A percentile compares a stretch with the other conserved stretches of the same genome.
Evolutionary conservation across 2,797 vertebrate genomes (phyloP).

Genomic region (Nyctibius grandis): DNA sequence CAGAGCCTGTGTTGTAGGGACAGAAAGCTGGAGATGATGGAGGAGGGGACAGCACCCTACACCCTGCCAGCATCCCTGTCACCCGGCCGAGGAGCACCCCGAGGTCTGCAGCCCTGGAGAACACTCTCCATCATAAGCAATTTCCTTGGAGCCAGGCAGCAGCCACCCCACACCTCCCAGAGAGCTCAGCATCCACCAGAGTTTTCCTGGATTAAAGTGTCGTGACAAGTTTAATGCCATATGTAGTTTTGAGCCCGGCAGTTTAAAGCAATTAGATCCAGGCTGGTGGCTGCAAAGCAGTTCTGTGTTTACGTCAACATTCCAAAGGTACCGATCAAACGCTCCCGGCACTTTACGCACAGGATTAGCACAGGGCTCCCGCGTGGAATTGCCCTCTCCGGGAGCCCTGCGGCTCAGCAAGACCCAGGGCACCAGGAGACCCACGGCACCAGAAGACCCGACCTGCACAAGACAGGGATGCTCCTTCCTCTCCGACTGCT

Average conservation of each 20-base stretch:
- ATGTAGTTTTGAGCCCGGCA: neutral
- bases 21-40: neutral
- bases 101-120: neutral
- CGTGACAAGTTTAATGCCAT: neutral
- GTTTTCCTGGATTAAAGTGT: neutral
- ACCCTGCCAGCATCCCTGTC: neutral
- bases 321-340: neutral
- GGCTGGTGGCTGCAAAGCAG: neutral
- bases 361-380: neutral
- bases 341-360: neutral
- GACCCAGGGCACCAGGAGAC: neutral
- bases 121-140: neutral
- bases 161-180: neutral
- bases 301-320: neutral
- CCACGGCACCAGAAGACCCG: neutral
- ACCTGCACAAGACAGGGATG: neutral
- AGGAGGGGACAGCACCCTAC: neutral
- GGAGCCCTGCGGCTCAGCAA: neutral
- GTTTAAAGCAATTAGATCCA: neutral
- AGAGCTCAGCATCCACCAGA: neutral
- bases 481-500: neutral
- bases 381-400: neutral
- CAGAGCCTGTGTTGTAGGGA: accelerated
- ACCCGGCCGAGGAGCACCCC: neutral
- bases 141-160: neutral